Percentiles rank a stretch among this genome's conserved stretches.
phyloP scores from a whole-genome alignment of 2,113 vertebrate genomes.

The Tragulus kanchil region DNA sequence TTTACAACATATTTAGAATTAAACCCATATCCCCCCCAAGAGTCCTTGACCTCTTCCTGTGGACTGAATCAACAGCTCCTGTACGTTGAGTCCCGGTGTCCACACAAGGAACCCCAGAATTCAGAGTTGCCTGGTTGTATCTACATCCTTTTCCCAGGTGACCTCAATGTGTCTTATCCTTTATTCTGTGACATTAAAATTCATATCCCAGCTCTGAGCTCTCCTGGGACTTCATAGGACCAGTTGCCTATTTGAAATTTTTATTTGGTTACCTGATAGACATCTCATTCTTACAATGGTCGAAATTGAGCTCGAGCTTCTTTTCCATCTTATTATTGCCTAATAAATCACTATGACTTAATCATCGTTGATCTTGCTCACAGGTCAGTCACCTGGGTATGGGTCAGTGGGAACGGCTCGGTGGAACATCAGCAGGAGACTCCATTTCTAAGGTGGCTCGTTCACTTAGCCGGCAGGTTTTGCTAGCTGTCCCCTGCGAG shows the following conservation, averaged over 20 bases:
- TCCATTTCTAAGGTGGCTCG: neutral
- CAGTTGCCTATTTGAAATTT: neutral
- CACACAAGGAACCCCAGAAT: neutral
- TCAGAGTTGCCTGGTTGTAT: neutral
- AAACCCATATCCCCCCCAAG: too few species aligned
- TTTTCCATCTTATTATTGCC: neutral
- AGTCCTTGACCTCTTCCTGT: constrained; percentile 6
- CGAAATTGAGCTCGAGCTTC: neutral
- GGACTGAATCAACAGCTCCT: neutral
- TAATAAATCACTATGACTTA: neutral
- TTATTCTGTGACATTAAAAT: constrained; percentile 48
- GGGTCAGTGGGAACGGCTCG: neutral
- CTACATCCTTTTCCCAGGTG: neutral
- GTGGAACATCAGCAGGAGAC: neutral
- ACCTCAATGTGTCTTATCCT: neutral
- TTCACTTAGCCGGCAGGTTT: neutral
- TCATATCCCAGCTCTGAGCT: neutral
- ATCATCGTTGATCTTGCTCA: constrained; percentile 8
- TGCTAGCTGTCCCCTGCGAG: neutral
- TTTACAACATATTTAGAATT: neutral
- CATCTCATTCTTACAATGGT: neutral
- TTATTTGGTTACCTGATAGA: neutral
- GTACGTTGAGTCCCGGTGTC: neutral
- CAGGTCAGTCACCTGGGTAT: neutral
- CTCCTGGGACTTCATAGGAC: neutral